Conservation (phyloP, 2,113 vertebrate species). For the Acrocephalus arundinaceus region DNA sequence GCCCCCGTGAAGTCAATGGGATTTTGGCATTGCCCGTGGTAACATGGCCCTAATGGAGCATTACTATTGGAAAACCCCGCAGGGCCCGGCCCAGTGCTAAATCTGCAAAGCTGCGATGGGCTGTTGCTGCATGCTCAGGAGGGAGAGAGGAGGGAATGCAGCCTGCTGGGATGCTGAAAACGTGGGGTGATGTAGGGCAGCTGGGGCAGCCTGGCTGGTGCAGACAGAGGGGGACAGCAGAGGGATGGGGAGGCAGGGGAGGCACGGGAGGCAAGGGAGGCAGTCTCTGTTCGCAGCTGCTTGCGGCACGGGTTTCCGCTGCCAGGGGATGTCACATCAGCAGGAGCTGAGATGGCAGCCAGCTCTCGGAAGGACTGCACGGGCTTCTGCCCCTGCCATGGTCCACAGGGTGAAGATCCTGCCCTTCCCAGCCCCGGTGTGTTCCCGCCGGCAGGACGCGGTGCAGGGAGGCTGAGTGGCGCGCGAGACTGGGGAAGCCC, state of each 20-base stretch:
- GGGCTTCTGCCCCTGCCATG: neutral
- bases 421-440: accelerated
- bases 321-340: neutral
- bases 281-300: accelerated
- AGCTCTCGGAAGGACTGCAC: neutral
- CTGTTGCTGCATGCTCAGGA: neutral
- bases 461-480: neutral
- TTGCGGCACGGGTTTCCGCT: too few species aligned
- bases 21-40: neutral
- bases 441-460: neutral
- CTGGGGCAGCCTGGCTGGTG: neutral
- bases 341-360: neutral
- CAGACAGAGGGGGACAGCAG: neutral
- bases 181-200: accelerated
- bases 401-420: too few species aligned
- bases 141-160: neutral
- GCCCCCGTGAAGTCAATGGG: neutral
- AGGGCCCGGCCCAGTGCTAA: neutral
- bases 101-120: neutral
- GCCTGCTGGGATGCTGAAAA: neutral
- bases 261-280: too few species aligned
- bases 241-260: neutral
- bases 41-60: constrained; percentile 44
- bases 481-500: accelerated
- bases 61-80: constrained; percentile 13